Evolutionary conservation across 1,140 invertebrate genomes (phyloP).

Genomic region (Polypedilum pembai): DNA sequence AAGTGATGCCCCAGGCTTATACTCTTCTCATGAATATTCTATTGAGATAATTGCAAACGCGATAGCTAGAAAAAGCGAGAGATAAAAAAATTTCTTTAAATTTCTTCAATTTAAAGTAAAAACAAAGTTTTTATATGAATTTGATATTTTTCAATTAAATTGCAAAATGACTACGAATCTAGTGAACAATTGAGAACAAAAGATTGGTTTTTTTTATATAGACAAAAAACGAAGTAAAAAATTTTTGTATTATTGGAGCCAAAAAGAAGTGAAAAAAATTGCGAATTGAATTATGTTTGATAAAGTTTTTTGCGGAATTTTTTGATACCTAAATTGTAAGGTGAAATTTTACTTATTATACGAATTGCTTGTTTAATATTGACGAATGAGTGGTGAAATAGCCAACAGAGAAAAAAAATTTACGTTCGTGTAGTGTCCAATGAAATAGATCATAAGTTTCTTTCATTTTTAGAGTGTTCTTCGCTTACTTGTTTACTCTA

Average conservation of each 20-base stretch:
- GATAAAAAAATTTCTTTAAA: not conserved
- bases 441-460: not conserved
- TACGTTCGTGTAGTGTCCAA: slow-evolving; percentile 10
- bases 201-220: slow-evolving; percentile 9
- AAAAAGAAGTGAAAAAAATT: not conserved
- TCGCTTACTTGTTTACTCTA: slow-evolving; percentile 1
- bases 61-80: not conserved
- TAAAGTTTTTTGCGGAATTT: not conserved
- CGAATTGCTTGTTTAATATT: not conserved
- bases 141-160: not conserved
- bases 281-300: slow-evolving; percentile 10
- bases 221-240: not conserved
- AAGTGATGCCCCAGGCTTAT: not conserved
- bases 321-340: not conserved
- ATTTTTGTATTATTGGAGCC: not conserved
- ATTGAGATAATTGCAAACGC: too few species aligned
- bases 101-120: slow-evolving; percentile 7
- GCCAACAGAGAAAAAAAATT: not conserved
- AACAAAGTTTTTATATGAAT: not conserved
- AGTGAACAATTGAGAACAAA: slow-evolving; percentile 27
- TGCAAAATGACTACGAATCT: not conserved
- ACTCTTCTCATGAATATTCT: too few species aligned
- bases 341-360: not conserved
- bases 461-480: not conserved
- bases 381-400: not conserved